phyloP scores from a whole-genome alignment of 1,140 invertebrate species.

The Cydia amplana region DNA sequence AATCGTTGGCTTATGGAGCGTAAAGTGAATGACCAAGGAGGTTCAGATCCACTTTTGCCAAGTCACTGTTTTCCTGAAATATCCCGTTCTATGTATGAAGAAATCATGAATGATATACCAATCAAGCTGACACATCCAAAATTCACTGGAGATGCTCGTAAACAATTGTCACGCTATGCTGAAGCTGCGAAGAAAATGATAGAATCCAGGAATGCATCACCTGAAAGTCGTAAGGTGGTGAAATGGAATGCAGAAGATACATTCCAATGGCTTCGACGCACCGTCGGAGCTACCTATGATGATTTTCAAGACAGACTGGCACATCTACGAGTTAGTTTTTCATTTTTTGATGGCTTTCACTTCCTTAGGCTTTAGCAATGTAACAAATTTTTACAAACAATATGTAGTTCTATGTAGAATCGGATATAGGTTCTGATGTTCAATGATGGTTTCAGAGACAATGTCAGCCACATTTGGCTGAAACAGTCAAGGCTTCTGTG shows the following conservation, averaged over 20 bases:
- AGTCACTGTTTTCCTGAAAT: constrained; percentile 95
- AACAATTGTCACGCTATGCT: constrained; percentile 96
- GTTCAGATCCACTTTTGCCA: constrained; percentile 93
- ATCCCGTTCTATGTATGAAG: constrained; percentile 96
- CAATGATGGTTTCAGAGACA: constrained; percentile 85
- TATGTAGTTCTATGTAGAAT: constrained; percentile 28
- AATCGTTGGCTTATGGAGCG: constrained; percentile 97
- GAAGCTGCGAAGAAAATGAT: constrained; percentile 98
- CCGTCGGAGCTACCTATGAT: constrained; percentile 97
- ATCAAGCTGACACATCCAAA: constrained; percentile 97
- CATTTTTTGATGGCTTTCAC: background rate
- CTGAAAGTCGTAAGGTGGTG: constrained; percentile 96
- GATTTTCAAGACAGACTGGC: constrained; percentile 92
- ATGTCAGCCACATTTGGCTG: constrained; percentile 96
- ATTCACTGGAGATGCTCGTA: constrained; percentile 97
- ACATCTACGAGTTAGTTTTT: constrained; percentile 82
- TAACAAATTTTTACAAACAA: background rate
- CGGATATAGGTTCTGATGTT: background rate
- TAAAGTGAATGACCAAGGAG: constrained; percentile 92
- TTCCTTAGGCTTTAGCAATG: background rate
- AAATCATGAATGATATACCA: constrained; percentile 99
- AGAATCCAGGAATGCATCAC: constrained; percentile 93
- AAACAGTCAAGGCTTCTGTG: constrained; percentile 95
- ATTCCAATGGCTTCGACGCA: constrained; percentile 96
- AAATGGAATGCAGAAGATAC: constrained; percentile 99